Base-by-base conservation (phyloP, 2,113 vertebrate species). In the Puntigrus tetrazona region DNA sequence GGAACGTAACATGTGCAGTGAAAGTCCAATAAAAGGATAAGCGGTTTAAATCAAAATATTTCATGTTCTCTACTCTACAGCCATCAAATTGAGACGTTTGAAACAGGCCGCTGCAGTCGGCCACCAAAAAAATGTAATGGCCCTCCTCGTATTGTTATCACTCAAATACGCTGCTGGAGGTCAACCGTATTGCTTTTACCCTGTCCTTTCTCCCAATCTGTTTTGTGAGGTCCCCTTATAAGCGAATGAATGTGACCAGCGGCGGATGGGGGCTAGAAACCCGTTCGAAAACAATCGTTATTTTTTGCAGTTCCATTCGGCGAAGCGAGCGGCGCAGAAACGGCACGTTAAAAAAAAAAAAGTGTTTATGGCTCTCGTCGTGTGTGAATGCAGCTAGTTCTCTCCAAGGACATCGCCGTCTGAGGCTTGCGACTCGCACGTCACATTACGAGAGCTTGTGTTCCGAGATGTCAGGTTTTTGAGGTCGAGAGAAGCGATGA, bases 11-110 rank as follows among this genome's bases (percentile, higher is more conserved):
- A 59, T 36, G 73, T 78, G 75, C 82, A 55, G 61, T 80, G 76
- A 86, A 87, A 83, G 79, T 67, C 61, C 73, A 83, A 86, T 78
- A 85, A 79, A 86, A 86, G 82, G 63, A 87, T 84, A 86, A 86
- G 76, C 85, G 27, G 38, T 55, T 78, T 69, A 84, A 86, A 87
- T 87, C 84, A 84, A 88, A 87, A 67, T 59, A 74, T 29, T 38
- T 86, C 22, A 77, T 70, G 43, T 81, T 78, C 36, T 74, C 20
- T 43, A 78, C 69, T 84, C 72, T 72, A 20, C 76, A 55, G 79
- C 50, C 67, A 63, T 86, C 70, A 78, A 70, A 31, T 55, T 34
- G 55, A 69, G 41, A 50, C 27, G 52, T 83, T 78, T 82, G 69
- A 85, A 86, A 86, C 78, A 43, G 22, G 14, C 50, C 41, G 47